Conservation (phyloP, 2,113 vertebrate species). For the Pseudorectes ferrugineus region DNA sequence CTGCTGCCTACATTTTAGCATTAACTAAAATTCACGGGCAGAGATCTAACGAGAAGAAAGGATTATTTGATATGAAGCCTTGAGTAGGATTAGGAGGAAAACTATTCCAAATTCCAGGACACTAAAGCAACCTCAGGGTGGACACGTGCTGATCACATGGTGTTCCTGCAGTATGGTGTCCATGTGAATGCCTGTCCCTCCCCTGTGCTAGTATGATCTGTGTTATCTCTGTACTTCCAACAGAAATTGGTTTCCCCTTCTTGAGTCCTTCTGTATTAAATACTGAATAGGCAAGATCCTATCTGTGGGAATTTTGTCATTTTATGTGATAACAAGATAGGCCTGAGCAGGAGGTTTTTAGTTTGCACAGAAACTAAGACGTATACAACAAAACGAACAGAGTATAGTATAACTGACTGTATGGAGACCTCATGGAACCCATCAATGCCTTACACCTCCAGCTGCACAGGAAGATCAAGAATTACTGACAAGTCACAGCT, state of each 20-base stretch:
- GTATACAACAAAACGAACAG: background rate
- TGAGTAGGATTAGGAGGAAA: background rate
- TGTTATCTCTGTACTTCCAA: background rate
- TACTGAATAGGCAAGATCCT: background rate
- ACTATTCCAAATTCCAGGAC: background rate
- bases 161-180: background rate
- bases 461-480: background rate
- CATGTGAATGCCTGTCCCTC: background rate
- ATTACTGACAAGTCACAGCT: background rate
- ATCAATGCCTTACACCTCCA: background rate
- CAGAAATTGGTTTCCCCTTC: background rate
- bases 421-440: background rate
- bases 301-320: background rate
- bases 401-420: background rate
- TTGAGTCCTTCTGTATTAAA: background rate
- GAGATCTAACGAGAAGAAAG: background rate
- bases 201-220: background rate
- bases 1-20: background rate
- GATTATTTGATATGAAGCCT: background rate
- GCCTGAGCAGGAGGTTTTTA: background rate
- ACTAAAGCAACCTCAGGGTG: background rate
- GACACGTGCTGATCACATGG: background rate
- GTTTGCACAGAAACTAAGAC: background rate
- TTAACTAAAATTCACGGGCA: background rate
- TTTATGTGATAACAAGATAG: background rate